Evolutionary conservation across 2,888 invertebrate genomes (phyloP).

Genomic region (Andricus quercusramuli): DNA sequence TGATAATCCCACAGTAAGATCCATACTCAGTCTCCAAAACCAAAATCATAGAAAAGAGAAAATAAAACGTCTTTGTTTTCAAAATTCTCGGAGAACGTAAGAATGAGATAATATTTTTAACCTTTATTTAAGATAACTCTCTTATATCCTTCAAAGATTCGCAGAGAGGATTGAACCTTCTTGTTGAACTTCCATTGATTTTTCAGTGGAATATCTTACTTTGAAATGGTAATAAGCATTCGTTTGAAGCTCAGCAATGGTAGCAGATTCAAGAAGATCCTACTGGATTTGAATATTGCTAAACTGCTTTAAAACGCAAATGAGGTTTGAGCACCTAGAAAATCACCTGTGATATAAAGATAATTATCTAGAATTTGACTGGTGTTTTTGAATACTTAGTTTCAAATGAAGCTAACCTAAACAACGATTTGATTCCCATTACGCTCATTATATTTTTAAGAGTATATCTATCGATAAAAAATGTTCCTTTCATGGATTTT

Average conservation of each 20-base stretch:
- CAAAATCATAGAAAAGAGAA: no score
- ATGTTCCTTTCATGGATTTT: background rate
- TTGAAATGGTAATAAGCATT: slow-evolving; percentile 38
- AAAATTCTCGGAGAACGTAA: no score
- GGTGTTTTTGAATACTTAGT: background rate
- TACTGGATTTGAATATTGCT: slow-evolving; percentile 19
- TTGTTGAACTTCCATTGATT: slow-evolving; percentile 20
- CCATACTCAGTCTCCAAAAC: no score
- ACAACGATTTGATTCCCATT: background rate
- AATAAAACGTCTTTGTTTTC: no score
- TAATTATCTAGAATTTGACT: background rate
- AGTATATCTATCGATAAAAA: background rate
- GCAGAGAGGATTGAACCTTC: slow-evolving; percentile 6
- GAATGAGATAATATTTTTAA: no score
- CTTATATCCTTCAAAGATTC: background rate
- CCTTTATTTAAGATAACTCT: no score
- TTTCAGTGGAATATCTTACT: slow-evolving; percentile 30
- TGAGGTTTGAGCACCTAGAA: background rate
- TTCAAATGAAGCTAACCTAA: background rate
- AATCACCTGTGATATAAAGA: background rate
- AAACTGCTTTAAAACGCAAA: slow-evolving; percentile 13
- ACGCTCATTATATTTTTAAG: background rate
- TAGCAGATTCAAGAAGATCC: background rate
- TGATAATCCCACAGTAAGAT: no score
- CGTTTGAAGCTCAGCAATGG: slow-evolving; percentile 3